These are phyloP conservation scores for Scaptomyza graminum DNA, from an alignment of 1,140 invertebrate genomes.

Conservation along the genomic window DNA sequence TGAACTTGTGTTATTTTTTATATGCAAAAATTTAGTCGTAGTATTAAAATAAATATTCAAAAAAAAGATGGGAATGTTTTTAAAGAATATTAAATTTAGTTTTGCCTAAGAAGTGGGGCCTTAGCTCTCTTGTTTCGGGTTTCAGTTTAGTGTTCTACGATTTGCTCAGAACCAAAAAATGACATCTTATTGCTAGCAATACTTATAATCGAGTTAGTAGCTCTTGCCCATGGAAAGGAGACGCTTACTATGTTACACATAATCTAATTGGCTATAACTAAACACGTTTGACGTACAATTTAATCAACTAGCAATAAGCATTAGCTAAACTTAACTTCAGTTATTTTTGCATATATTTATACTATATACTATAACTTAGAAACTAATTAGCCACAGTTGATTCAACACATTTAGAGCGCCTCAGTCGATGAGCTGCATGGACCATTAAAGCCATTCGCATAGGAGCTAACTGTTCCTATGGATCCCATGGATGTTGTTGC, in stretches of 20 bases:
- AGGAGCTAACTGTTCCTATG: slow-evolving; percentile 17
- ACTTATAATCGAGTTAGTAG: slow-evolving; percentile 41
- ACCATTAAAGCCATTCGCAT: slow-evolving; percentile 69
- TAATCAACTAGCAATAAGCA: slow-evolving; percentile 61
- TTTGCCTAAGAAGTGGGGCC: neutral
- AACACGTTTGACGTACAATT: slow-evolving; percentile 77
- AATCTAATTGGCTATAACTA: slow-evolving; percentile 72
- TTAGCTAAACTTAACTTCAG: slow-evolving; percentile 33
- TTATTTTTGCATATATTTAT: slow-evolving; percentile 15
- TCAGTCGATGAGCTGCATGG: slow-evolving; percentile 82
- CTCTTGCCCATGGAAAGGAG: slow-evolving; percentile 16
- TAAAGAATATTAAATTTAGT: neutral
- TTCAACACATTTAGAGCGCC: slow-evolving; percentile 62
- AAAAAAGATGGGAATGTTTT: no score
- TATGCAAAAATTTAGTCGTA: no score
- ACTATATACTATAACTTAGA: slow-evolving; percentile 19
- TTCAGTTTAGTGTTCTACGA: no score
- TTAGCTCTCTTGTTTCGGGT: neutral
- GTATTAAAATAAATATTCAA: no score
- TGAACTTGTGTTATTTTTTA: no score
- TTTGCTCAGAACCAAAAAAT: slow-evolving; percentile 37
- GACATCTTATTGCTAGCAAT: neutral
- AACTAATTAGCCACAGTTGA: slow-evolving; percentile 20
- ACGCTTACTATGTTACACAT: slow-evolving; percentile 78
- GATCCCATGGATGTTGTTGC: slow-evolving; percentile 10